Percentiles rank a stretch among this genome's conserved stretches.
phyloP scores from a whole-genome alignment of 2,888 invertebrate species.

The Diloba caeruleocephala region DNA sequence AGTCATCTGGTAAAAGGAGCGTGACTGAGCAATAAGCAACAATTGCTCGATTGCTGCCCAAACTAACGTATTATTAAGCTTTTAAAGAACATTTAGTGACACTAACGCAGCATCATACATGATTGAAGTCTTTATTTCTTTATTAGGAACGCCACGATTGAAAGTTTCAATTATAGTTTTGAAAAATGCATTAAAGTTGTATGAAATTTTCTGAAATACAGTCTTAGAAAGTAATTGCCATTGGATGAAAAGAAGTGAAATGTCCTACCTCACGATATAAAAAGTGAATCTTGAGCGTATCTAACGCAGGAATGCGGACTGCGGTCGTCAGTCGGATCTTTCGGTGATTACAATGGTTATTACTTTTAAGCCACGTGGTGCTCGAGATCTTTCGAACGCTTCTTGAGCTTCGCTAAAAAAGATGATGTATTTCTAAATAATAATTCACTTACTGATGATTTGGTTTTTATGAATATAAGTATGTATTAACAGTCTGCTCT shows the following conservation, averaged over 20 bases:
- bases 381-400: conserved; percentile 12
- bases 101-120: conserved; percentile 55
- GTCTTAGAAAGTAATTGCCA: conserved; percentile 36
- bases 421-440: conserved; percentile 16
- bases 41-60: conserved; percentile 66
- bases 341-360: conserved; percentile 74
- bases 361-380: conserved; percentile 54
- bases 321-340: conserved; percentile 66
- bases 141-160: conserved; percentile 37
- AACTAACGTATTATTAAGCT: conserved; percentile 72
- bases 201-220: conserved; percentile 5
- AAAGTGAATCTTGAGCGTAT: conserved; percentile 65
- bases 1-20: conserved; percentile 61
- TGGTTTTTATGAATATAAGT: not conserved
- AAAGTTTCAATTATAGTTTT: conserved; percentile 47
- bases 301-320: conserved; percentile 72
- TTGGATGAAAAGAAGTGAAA: conserved; percentile 49
- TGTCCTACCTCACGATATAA: conserved; percentile 53
- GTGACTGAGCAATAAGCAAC: conserved; percentile 67
- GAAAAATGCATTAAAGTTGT: too few species aligned
- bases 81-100: conserved; percentile 74
- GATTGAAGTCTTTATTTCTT: conserved; percentile 47
- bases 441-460: conserved; percentile 19
- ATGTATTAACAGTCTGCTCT: not conserved
- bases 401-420: conserved; percentile 11